Conservation (phyloP, 2,797 vertebrate genomes). For the Poecile montanus region DNA sequence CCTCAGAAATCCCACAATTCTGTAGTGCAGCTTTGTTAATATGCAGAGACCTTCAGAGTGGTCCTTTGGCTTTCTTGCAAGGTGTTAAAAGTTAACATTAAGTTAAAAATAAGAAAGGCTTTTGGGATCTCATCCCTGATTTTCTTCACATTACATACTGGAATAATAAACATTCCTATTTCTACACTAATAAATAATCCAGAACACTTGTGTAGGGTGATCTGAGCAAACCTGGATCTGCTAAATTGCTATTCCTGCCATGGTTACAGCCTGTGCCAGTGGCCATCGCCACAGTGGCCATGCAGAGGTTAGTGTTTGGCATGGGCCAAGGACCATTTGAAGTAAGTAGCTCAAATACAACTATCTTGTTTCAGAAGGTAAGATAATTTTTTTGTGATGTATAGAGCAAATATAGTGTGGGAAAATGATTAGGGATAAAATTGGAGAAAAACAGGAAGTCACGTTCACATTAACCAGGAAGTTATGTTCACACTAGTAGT, state of each 20-base stretch:
- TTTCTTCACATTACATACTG: not conserved
- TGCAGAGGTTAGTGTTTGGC: not conserved
- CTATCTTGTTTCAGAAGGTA: not conserved
- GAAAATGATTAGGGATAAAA: not conserved
- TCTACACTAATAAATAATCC: not conserved
- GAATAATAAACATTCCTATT: not conserved
- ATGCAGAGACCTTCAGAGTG: not conserved
- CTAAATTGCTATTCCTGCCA: not conserved
- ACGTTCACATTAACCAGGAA: not conserved
- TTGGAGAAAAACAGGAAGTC: not conserved
- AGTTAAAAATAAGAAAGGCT: not conserved
- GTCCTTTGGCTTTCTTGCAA: not conserved
- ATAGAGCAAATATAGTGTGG: not conserved
- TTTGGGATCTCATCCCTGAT: not conserved
- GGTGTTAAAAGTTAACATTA: not conserved
- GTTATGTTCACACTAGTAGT: not conserved
- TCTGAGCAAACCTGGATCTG: not conserved
- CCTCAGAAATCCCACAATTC: not conserved
- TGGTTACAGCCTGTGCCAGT: not conserved
- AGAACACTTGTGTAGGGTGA: accelerated
- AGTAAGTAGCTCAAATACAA: not conserved
- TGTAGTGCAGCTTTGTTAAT: not conserved
- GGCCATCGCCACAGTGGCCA: not conserved
- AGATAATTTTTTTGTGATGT: not conserved
- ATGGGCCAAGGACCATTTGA: not conserved